Evolutionary conservation across 2,888 invertebrate species (phyloP), one percentile per base, ranked within the genome.

Genomic region (Criorhina ranunculi): DNA sequence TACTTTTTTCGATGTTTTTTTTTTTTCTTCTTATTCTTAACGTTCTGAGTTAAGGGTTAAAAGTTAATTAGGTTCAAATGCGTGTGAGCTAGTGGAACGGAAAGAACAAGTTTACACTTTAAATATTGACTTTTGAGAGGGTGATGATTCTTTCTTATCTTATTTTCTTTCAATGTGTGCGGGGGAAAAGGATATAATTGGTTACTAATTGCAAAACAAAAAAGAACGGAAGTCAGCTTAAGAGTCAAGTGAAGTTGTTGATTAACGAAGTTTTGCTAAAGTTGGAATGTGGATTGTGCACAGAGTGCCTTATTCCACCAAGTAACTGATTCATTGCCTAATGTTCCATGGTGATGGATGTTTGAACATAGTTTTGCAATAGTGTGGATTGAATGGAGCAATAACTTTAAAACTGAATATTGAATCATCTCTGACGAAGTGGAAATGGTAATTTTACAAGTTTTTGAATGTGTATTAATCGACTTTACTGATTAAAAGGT

Each of bases 41-140:
- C 9, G 2, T 29, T 46, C 17, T 57, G 19, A 7, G 53, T 70
- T 62, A 2, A 31, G 46, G 44, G 62, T 64, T 76, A 44, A 66
- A 70, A 70, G 69, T 77, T 82, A 82, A 82, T 82, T 82, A 82
- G 70, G 59, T 51, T 64, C 57, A 8, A 82, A 77, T 70, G 76
- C 37, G 60, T 53, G 37, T 57, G 31, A 17, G 59, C 11, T 9
- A 8, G 37, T 5, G 37, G 31, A 29, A 24, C 11, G 44, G 5
- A 11, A 17, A 29, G 29, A 46, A 12, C 8, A 73, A 73, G 60
- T 62, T 62, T 73, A 29, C 17, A 57, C 40, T 75, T 57, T 57
- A 55, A 75, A 66, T 75, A 66, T 66, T 66, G 75, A 46, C 55
- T 66, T 37, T 0, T 46, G 37, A 31, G 44, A 35, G n/a, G n/a